Percentiles rank a stretch among this genome's conserved stretches.
These are phyloP conservation scores for Cephalopachus bancanus DNA, from an alignment of 2,797 vertebrate species.

Conservation along the genomic window DNA sequence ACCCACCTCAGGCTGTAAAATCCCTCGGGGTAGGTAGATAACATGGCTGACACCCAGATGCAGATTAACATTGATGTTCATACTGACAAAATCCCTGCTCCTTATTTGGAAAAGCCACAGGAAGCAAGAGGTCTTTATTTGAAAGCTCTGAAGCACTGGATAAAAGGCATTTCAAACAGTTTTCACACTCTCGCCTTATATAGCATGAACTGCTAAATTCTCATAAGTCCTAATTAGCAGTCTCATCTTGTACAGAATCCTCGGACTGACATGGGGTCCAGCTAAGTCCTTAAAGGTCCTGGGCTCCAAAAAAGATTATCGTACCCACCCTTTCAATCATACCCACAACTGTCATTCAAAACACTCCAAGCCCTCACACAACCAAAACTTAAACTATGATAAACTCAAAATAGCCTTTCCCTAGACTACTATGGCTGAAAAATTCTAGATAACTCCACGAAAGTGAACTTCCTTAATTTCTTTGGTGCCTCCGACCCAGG, in stretches of 20 bases:
- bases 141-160: not conserved
- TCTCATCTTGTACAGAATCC: not conserved
- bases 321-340: not conserved
- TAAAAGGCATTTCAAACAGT: not conserved
- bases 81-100: not conserved
- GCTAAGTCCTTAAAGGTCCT: not conserved
- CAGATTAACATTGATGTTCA: not conserved
- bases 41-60: rapidly evolving
- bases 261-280: rapidly evolving
- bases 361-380: not conserved
- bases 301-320: not conserved
- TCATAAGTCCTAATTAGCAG: not conserved
- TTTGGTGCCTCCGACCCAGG: not conserved
- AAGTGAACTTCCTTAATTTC: not conserved
- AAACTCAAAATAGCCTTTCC: not conserved
- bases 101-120: not conserved
- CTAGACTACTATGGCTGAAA: not conserved
- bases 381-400: not conserved
- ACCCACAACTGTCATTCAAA: not conserved
- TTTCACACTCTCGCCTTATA: not conserved
- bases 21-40: not conserved
- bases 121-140: not conserved
- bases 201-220: not conserved
- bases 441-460: not conserved
- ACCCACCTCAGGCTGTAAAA: not conserved